These are phyloP conservation scores for Portunus trituberculatus DNA, from an alignment of 1,140 invertebrate species.

Conservation along the genomic window DNA sequence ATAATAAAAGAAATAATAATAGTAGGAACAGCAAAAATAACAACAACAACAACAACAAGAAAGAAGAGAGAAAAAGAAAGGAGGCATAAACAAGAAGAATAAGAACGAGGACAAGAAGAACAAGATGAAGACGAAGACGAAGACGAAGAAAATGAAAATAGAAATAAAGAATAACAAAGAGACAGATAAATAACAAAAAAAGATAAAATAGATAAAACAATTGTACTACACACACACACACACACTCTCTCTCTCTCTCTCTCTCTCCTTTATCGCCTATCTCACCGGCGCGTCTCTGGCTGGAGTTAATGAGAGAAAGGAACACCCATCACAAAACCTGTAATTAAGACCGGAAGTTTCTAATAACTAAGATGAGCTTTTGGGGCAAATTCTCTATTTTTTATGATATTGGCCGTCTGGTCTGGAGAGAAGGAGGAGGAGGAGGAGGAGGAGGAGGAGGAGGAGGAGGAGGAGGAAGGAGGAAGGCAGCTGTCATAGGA, in stretches of 20 bases:
- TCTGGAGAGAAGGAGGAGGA: background rate
- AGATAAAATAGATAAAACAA: background rate
- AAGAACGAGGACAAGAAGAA: background rate
- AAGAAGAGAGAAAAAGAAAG: background rate
- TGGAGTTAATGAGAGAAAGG: slow-evolving; percentile 26
- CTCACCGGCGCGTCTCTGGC: background rate
- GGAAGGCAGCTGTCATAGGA: background rate
- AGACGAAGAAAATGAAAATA: background rate
- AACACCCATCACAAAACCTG: slow-evolving; percentile 23
- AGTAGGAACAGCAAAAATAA: too few relatives aligned
- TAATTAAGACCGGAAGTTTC: slow-evolving; percentile 48
- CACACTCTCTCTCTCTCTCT: background rate
- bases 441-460: slow-evolving; percentile 42
- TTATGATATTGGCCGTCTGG: too few relatives aligned
- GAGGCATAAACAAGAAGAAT: background rate
- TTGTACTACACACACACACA: background rate
- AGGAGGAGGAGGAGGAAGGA: slow-evolving; percentile 27
- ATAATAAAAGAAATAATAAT: background rate
- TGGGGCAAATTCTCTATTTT: too few relatives aligned
- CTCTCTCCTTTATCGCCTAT: background rate
- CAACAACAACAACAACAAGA: too few relatives aligned
- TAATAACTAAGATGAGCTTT: slow-evolving; percentile 35
- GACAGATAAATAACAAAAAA: background rate
- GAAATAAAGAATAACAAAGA: background rate
- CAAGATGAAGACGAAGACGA: slow-evolving; percentile 5